Evolutionary conservation across 2,113 vertebrate species (phyloP).

Genomic region (Okapia johnstoni): DNA sequence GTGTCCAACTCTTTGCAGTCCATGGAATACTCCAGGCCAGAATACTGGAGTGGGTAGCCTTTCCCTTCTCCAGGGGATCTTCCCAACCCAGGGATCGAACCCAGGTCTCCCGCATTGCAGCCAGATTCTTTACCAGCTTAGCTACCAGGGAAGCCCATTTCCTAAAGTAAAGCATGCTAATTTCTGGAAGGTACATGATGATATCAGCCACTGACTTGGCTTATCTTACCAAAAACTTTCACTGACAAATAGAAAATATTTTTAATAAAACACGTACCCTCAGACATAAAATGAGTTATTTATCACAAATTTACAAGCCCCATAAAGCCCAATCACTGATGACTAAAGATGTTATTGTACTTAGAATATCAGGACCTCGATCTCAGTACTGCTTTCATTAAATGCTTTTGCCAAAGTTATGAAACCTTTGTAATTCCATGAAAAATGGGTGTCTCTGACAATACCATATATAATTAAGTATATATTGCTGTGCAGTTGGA

Average conservation of each 20-base stretch:
- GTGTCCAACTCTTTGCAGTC: neutral
- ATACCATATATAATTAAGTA: slow-evolving; percentile 62
- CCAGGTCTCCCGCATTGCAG: neutral
- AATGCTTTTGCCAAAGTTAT: slow-evolving; percentile 55
- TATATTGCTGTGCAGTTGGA: slow-evolving; percentile 52
- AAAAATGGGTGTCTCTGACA: slow-evolving; percentile 61
- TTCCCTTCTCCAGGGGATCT: neutral
- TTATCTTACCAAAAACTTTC: slow-evolving; percentile 32
- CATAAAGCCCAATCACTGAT: slow-evolving; percentile 8
- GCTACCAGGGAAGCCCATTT: neutral
- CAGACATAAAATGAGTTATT: slow-evolving; percentile 29
- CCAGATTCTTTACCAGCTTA: neutral
- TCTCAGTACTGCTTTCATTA: slow-evolving; percentile 48
- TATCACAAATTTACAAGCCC: slow-evolving; percentile 47
- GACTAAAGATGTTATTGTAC: slow-evolving; percentile 32
- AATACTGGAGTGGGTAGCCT: neutral
- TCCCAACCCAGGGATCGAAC: neutral
- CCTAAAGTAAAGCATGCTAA: slow-evolving; percentile 34
- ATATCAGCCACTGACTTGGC: neutral
- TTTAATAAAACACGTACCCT: slow-evolving; percentile 59
- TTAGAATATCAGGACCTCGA: slow-evolving; percentile 44
- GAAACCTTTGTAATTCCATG: slow-evolving; percentile 57
- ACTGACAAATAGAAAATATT: slow-evolving; percentile 40
- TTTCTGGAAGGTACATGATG: neutral
- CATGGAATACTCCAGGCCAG: neutral